These are phyloP conservation scores for Hemibagrus wyckioides DNA, from an alignment of 2,113 vertebrate genomes.

Conservation along the genomic window DNA sequence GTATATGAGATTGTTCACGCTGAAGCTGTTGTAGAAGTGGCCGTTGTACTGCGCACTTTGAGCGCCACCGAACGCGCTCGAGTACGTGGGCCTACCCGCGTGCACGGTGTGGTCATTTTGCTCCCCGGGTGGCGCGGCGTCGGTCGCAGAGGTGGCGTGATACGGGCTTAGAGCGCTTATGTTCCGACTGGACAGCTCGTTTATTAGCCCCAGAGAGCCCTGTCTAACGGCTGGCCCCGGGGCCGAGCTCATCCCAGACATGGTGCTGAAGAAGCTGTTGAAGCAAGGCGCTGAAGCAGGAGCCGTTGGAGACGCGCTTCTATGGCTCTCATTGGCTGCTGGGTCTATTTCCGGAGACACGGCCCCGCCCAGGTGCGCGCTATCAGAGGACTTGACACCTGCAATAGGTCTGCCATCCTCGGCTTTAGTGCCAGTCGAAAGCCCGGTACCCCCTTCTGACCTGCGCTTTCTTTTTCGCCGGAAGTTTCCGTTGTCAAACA, in stretches of 20 bases:
- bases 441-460: conserved; percentile 72
- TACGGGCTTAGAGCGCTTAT: conserved; percentile 77
- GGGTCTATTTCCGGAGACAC: conserved; percentile 81
- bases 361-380: conserved; percentile 77
- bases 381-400: conserved; percentile 74
- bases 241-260: conserved; percentile 77
- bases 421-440: conserved; percentile 70
- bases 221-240: conserved; percentile 66
- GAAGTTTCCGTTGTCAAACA: conserved; percentile 99
- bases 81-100: conserved; percentile 81
- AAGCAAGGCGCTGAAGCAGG: conserved; percentile 81
- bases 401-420: conserved; percentile 74
- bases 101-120: conserved; percentile 74
- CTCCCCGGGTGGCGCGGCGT: conserved; percentile 60
- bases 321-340: conserved; percentile 69
- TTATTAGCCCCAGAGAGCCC: conserved; percentile 74
- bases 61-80: conserved; percentile 83
- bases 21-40: conserved; percentile 89
- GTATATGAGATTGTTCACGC: conserved; percentile 94
- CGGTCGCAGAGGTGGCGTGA: conserved; percentile 57
- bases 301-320: conserved; percentile 78
- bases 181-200: conserved; percentile 77
- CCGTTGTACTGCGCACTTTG: conserved; percentile 85
- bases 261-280: conserved; percentile 89
- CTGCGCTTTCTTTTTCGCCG: conserved; percentile 92